These are phyloP conservation scores for Blastomussa wellsi DNA, from an alignment of 92 coral and sea anemone genomes.

Conservation along the genomic window DNA sequence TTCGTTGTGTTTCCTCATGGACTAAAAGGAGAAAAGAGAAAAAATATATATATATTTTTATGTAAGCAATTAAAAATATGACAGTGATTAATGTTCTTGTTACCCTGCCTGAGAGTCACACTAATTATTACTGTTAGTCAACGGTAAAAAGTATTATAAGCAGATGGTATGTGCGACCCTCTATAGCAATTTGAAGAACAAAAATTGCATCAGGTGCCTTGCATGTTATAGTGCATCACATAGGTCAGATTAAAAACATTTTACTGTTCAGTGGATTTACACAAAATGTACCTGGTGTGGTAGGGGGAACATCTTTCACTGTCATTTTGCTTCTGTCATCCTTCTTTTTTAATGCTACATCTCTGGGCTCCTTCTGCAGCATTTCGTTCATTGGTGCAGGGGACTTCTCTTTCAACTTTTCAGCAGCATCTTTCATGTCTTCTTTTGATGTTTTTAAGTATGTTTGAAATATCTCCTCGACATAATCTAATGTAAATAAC, in stretches of 20 bases:
- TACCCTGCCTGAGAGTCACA: neutral
- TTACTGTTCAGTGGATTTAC: neutral
- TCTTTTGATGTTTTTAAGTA: constrained; percentile 29
- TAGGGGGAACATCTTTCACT: constrained; percentile 60
- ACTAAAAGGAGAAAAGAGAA: constrained; percentile 21
- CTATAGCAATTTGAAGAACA: neutral
- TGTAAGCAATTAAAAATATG: neutral
- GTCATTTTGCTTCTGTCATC: constrained; percentile 38
- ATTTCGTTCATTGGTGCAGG: constrained; percentile 61
- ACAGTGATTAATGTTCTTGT: neutral
- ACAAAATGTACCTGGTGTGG: constrained; percentile 36
- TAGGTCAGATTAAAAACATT: neutral
- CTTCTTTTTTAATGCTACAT: constrained; percentile 41
- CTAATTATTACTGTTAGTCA: too few relatives aligned
- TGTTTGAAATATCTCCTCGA: constrained; percentile 56
- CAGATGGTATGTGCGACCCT: too few relatives aligned
- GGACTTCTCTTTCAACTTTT: constrained; percentile 31
- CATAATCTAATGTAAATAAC: constrained; percentile 36
- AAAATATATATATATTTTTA: neutral
- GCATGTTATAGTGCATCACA: constrained; percentile 15
- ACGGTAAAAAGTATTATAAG: too few relatives aligned
- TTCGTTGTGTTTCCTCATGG: constrained; percentile 13
- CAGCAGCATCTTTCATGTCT: constrained; percentile 35
- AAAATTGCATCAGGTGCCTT: neutral
- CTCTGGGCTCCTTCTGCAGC: constrained; percentile 55